These are phyloP conservation scores for Sitta carolinensis DNA, from an alignment of 2,797 vertebrate species.

Conservation along the genomic window DNA sequence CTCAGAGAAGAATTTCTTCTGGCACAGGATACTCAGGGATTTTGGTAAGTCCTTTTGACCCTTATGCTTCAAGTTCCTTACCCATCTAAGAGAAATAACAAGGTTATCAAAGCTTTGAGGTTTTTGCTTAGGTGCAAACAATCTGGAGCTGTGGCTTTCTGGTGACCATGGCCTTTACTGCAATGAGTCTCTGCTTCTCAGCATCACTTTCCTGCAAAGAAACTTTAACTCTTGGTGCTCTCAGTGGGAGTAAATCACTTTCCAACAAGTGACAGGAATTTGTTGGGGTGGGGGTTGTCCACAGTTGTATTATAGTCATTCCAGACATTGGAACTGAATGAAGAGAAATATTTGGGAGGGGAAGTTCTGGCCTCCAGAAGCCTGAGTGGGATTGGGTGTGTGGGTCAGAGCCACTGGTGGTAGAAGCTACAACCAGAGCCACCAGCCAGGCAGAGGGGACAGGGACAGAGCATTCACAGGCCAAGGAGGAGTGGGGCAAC, in stretches of 20 bases:
- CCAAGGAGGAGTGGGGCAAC: neutral
- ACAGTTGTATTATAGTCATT: neutral
- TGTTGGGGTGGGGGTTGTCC: neutral
- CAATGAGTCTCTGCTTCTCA: neutral
- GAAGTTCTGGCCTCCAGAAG: neutral
- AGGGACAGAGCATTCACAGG: neutral
- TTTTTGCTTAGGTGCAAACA: neutral
- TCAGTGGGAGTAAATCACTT: neutral
- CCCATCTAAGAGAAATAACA: neutral
- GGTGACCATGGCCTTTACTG: neutral
- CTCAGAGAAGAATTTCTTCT: neutral
- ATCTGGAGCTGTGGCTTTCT: neutral
- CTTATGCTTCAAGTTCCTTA: neutral
- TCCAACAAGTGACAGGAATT: neutral
- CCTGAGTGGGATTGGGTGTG: neutral
- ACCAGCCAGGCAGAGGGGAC: neutral
- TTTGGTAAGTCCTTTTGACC: neutral
- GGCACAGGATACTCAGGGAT: neutral
- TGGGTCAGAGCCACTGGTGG: neutral
- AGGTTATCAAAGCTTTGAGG: neutral
- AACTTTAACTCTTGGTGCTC: neutral
- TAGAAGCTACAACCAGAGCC: neutral
- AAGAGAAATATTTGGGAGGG: neutral
- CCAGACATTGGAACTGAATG: neutral
- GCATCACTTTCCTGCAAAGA: neutral